Evolutionary conservation across 1,140 invertebrate genomes (phyloP).

Genomic region (Camponotus pennsylvanicus): DNA sequence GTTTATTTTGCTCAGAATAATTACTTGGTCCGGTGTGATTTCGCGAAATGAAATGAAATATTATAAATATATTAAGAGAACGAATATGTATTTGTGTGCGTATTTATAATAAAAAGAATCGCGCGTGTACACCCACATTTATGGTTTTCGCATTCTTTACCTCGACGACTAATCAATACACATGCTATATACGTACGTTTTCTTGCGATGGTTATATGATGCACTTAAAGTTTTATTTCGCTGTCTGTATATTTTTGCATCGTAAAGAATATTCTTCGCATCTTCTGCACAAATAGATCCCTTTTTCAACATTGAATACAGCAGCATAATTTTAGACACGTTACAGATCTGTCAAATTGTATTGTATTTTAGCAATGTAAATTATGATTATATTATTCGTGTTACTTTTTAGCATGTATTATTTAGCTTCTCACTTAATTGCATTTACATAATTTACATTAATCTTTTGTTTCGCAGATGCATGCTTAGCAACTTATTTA

Average conservation of each 20-base stretch:
- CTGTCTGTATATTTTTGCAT: neutral
- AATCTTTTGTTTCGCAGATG: neutral
- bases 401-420: neutral
- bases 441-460: neutral
- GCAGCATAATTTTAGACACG: neutral
- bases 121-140: constrained; percentile 15
- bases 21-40: neutral
- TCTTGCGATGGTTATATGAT: constrained; percentile 40
- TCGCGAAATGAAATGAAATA: neutral
- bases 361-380: too few species aligned
- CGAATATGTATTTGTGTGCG: neutral
- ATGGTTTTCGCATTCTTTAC: constrained; percentile 42
- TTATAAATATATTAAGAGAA: neutral
- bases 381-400: neutral
- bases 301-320: neutral
- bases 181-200: constrained; percentile 59
- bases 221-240: constrained; percentile 52
- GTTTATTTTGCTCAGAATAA: neutral
- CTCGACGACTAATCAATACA: constrained; percentile 67
- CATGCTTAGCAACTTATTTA: neutral
- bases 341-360: neutral
- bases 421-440: neutral
- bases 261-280: neutral
- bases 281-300: neutral
- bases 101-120: constrained; percentile 52